These are phyloP conservation scores for Odocoileus virginianus DNA, from an alignment of 2,113 vertebrate species.

Conservation along the genomic window DNA sequence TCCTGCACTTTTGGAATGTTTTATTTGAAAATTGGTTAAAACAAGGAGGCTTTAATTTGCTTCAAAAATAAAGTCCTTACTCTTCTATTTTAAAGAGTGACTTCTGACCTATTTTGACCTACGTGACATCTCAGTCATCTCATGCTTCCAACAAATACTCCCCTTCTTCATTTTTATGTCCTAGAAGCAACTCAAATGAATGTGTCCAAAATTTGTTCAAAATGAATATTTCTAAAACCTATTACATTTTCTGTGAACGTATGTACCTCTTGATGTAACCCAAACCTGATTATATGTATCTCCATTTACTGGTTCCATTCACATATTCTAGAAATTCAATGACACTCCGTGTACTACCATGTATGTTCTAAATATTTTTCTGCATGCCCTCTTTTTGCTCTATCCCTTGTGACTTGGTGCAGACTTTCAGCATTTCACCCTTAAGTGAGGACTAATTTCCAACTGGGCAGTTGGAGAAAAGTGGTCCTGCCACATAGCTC, in stretches of 20 bases:
- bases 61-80: background rate
- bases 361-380: background rate
- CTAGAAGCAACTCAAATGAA: background rate
- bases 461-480: background rate
- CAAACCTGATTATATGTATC: background rate
- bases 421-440: background rate
- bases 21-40: background rate
- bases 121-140: background rate
- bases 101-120: background rate
- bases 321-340: background rate
- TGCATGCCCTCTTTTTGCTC: background rate
- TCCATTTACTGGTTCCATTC: background rate
- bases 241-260: background rate
- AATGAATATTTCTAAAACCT: background rate
- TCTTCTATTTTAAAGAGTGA: background rate
- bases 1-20: background rate
- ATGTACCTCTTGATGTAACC: background rate
- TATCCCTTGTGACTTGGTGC: background rate
- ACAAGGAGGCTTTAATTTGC: background rate
- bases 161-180: background rate
- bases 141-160: background rate
- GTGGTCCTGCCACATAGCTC: background rate
- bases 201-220: background rate
- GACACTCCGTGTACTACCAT: background rate
- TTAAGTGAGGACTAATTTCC: background rate